A percentile compares a stretch with the other conserved stretches of the same genome.
Evolutionary conservation across 2,797 vertebrate species (phyloP).

Genomic region (Philypnodon macrostomus): DNA sequence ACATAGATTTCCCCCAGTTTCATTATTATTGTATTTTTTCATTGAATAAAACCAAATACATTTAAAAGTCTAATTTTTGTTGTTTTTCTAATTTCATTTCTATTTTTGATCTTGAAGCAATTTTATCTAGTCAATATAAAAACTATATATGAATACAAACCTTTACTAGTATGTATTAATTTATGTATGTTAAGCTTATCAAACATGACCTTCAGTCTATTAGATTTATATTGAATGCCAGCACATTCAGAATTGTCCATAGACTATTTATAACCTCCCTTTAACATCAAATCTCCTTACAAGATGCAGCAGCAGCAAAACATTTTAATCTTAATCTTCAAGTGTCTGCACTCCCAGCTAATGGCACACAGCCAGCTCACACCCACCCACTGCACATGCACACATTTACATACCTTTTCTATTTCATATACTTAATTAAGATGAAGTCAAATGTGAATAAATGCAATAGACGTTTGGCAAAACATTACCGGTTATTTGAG

Average conservation of each 20-base stretch:
- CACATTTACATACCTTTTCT: neutral
- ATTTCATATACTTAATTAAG: neutral
- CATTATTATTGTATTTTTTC: no score
- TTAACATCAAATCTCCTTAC: slow-evolving; percentile 26
- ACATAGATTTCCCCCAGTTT: no score
- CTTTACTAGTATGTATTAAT: no score
- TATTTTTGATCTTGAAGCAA: no score
- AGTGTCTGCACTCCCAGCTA: slow-evolving; percentile 14
- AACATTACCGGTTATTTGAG: slow-evolving; percentile 19
- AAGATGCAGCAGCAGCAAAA: slow-evolving; percentile 39
- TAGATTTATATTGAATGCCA: no score
- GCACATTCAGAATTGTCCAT: neutral
- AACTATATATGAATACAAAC: no score
- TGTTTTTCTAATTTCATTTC: no score
- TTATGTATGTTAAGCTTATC: no score
- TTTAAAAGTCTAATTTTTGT: no score
- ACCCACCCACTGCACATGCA: neutral
- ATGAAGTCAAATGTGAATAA: slow-evolving; percentile 27
- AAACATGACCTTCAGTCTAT: no score
- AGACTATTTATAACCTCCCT: slow-evolving; percentile 38
- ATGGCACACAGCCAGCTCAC: slow-evolving; percentile 2
- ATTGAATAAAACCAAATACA: no score
- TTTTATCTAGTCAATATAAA: no score
- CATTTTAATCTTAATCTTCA: slow-evolving; percentile 43
- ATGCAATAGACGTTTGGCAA: slow-evolving; percentile 16